phyloP scores from a whole-genome alignment of 2,797 vertebrate genomes.

The Sciurus carolinensis region DNA sequence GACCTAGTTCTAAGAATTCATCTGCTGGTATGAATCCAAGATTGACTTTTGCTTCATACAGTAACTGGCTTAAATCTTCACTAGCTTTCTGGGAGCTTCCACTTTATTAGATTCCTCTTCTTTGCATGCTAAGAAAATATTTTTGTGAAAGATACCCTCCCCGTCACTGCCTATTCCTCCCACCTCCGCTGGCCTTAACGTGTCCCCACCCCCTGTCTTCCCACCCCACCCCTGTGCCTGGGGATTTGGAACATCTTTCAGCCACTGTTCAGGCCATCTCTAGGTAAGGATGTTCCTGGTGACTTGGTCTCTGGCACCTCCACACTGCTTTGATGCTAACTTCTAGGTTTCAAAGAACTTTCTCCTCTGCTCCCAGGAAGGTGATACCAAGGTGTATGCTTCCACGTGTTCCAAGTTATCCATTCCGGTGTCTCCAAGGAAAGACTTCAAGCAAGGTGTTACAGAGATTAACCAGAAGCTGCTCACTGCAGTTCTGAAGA shows the following conservation, averaged over 20 bases:
- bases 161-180: too few species aligned
- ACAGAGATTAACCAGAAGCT: background rate
- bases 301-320: background rate
- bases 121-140: background rate
- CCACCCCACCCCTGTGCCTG: background rate
- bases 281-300: background rate
- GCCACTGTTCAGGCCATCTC: background rate
- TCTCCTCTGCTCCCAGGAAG: background rate
- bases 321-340: background rate
- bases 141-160: background rate
- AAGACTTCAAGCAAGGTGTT: background rate
- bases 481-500: background rate
- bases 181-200: accelerated
- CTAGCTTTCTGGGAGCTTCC: background rate
- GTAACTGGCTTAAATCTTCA: background rate
- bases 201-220: too few species aligned
- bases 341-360: background rate
- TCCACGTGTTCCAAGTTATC: background rate
- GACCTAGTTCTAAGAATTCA: background rate
- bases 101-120: background rate
- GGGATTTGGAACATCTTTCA: background rate
- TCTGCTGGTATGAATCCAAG: background rate
- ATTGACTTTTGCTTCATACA: background rate
- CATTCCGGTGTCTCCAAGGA: background rate
- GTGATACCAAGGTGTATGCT: background rate